phyloP scores from a whole-genome alignment of 2,797 vertebrate genomes.

The Pyrocephalus nanus region DNA sequence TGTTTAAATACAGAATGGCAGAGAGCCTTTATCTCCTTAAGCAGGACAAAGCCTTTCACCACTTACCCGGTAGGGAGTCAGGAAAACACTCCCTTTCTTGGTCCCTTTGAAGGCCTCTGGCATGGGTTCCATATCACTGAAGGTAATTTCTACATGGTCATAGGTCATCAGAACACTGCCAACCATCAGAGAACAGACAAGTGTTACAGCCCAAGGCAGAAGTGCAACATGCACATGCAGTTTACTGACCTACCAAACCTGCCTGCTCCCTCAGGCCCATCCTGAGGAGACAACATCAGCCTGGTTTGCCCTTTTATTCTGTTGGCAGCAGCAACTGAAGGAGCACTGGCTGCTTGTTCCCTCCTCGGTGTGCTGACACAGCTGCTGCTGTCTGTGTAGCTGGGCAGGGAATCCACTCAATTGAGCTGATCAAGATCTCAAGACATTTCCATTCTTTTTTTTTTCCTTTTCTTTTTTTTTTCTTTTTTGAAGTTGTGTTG shows the following conservation, averaged over 20 bases:
- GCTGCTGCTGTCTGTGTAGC: neutral
- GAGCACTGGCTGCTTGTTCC: neutral
- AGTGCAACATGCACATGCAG: rapidly evolving
- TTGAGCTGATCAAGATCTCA: neutral
- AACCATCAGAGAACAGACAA: neutral
- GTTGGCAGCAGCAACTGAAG: neutral
- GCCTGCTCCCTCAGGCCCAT: neutral
- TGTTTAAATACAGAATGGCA: neutral
- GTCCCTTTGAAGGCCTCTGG: constrained; percentile 92
- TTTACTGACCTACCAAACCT: neutral
- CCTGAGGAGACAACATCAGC: neutral
- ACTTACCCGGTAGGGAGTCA: constrained; percentile 95
- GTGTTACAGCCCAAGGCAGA: neutral
- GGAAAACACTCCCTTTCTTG: constrained; percentile 92
- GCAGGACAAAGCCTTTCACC: neutral
- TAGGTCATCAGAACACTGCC: constrained; percentile 90
- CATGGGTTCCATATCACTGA: constrained; percentile 86
- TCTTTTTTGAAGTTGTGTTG: neutral
- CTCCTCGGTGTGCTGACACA: neutral
- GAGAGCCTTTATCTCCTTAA: neutral
- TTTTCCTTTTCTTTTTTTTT: neutral
- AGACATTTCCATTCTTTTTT: neutral
- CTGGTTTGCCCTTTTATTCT: neutral
- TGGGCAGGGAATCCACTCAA: neutral
- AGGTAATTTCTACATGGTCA: constrained; percentile 90